A percentile compares a stretch with the other conserved stretches of the same genome.
Evolutionary conservation across 2,113 vertebrate species (phyloP).

Genomic region (Embiotoca jacksoni): DNA sequence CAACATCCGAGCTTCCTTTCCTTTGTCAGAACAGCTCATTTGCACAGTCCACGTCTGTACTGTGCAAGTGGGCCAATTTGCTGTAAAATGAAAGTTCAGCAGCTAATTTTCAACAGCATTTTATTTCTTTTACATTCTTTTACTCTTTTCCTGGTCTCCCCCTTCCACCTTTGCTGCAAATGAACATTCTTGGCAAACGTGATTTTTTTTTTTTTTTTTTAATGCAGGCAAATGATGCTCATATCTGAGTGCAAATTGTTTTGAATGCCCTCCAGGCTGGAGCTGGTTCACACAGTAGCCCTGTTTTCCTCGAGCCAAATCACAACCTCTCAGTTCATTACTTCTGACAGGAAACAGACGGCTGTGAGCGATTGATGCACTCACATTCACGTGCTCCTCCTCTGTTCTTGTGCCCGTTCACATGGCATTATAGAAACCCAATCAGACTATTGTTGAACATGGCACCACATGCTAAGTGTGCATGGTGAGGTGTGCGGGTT

Average conservation of each 20-base stretch:
- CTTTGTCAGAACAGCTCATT: conserved; percentile 37
- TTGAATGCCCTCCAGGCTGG: conserved; percentile 60
- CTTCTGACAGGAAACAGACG: conserved; percentile 69
- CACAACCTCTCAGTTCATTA: conserved; percentile 66
- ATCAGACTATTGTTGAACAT: conserved; percentile 23
- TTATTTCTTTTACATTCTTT: not conserved
- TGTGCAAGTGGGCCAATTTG: not conserved
- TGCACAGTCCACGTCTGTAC: not conserved
- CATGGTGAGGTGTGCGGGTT: conserved; percentile 22
- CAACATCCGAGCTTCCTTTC: conserved; percentile 24
- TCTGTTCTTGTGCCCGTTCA: conserved; percentile 26
- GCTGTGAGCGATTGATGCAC: conserved; percentile 55
- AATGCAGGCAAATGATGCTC: conserved; percentile 66
- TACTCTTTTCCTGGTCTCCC: not conserved
- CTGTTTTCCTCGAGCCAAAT: conserved; percentile 67
- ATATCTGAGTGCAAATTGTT: conserved; percentile 65
- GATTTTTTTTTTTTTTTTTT: conserved; percentile 41
- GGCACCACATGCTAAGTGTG: not conserved
- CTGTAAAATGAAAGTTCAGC: conserved; percentile 16
- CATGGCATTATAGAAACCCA: conserved; percentile 11
- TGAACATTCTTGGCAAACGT: conserved; percentile 47
- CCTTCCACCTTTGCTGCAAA: conserved; percentile 36
- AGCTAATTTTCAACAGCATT: not conserved
- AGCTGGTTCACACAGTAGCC: conserved; percentile 55
- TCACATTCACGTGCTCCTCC: conserved; percentile 10